phyloP scores from a whole-genome alignment of 2,888 invertebrate genomes.

The Lissocephala sabroskyi region DNA sequence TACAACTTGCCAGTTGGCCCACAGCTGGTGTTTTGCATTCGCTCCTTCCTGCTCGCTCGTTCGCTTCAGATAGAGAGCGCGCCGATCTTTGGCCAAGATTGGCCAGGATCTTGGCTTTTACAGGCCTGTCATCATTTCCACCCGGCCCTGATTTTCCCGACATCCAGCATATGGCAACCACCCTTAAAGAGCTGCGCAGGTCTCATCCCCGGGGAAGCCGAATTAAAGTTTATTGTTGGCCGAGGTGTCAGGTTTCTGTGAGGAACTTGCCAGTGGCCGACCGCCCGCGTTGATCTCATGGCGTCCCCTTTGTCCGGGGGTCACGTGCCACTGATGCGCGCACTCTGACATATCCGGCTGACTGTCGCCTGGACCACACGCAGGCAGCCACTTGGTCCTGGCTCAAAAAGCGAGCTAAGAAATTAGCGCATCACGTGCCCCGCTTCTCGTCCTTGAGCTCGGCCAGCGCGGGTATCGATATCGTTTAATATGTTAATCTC shows the following conservation, averaged over 20 bases:
- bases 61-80: no score
- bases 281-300: conserved; percentile 45
- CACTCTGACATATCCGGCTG: conserved; percentile 63
- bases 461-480: conserved; percentile 47
- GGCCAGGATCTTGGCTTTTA: no score
- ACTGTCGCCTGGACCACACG: conserved; percentile 45
- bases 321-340: conserved; percentile 57
- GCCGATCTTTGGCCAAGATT: no score
- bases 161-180: no score
- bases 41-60: no score
- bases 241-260: conserved; percentile 41
- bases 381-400: conserved; percentile 6
- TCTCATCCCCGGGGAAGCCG: no score
- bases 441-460: conserved; percentile 49
- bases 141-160: no score
- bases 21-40: conserved; percentile 26
- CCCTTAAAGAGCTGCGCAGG: no score
- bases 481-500: conserved; percentile 64
- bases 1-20: conserved; percentile 40
- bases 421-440: conserved; percentile 67
- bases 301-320: conserved; percentile 34
- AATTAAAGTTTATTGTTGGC: conserved; percentile 51
- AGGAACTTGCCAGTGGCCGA: no score
- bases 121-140: no score
- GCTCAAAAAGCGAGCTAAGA: conserved; percentile 18